A percentile compares a stretch with the other conserved stretches of the same genome.
These are phyloP conservation scores for Petrocephalus zakoni DNA, from an alignment of 2,113 vertebrate genomes.

Conservation along the genomic window DNA sequence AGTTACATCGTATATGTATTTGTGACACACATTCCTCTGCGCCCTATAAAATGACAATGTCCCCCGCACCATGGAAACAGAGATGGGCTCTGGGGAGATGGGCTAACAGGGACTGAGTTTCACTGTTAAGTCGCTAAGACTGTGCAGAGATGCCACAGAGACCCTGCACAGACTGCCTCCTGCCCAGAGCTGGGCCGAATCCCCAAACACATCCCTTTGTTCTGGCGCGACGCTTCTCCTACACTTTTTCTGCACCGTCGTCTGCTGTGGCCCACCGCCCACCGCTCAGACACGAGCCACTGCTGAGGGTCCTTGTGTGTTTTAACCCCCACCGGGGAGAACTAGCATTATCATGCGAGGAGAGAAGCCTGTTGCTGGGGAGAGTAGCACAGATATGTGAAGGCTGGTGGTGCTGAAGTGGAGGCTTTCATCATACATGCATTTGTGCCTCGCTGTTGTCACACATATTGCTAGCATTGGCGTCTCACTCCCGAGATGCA, in stretches of 20 bases:
- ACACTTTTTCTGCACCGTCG: not conserved
- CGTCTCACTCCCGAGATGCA: not conserved
- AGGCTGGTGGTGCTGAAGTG: conserved; percentile 22
- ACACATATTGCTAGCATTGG: too few species aligned
- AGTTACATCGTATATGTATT: not conserved
- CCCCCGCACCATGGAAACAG: not conserved
- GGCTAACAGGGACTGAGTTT: not conserved
- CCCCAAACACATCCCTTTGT: not conserved
- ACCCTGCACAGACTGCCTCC: not conserved
- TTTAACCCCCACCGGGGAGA: not conserved
- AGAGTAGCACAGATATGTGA: conserved; percentile 21
- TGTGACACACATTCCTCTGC: not conserved
- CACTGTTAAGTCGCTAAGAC: not conserved
- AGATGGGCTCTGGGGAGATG: not conserved
- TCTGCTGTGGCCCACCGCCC: not conserved
- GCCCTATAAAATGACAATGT: not conserved
- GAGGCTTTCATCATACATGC: conserved; percentile 22
- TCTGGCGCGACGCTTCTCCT: not conserved
- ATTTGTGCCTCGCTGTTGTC: not conserved
- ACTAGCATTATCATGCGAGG: conserved; percentile 32
- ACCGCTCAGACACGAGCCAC: not conserved
- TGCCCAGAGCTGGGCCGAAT: not conserved
- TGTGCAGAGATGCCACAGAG: not conserved
- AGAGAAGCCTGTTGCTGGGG: conserved; percentile 24
- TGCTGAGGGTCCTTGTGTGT: not conserved